These are phyloP conservation scores for Channa maculata DNA, from an alignment of 2,113 vertebrate species.

Conservation along the genomic window DNA sequence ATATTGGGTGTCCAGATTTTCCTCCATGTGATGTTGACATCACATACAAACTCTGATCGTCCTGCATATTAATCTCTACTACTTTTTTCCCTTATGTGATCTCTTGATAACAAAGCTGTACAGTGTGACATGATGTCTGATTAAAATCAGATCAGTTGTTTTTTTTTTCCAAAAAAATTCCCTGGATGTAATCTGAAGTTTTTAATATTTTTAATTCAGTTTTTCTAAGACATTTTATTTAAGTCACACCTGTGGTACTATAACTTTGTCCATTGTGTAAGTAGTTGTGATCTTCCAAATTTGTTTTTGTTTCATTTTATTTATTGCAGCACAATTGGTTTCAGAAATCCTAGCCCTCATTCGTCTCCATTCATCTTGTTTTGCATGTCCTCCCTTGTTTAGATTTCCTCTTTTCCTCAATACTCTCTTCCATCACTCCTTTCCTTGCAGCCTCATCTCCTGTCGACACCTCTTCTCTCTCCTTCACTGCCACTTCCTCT, in stretches of 20 bases:
- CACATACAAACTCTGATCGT: constrained; percentile 15
- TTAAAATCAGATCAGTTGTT: background rate
- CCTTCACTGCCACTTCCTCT: constrained; percentile 84
- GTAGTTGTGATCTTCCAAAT: constrained; percentile 21
- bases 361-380: constrained; percentile 16
- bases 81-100: constrained; percentile 22
- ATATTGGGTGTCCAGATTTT: constrained; percentile 20
- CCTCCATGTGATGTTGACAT: constrained; percentile 45
- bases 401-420: constrained; percentile 81
- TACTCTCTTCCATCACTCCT: constrained; percentile 67
- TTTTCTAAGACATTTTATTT: constrained; percentile 57
- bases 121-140: constrained; percentile 32
- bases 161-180: constrained; percentile 26
- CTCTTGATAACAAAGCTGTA: constrained; percentile 36
- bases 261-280: constrained; percentile 24
- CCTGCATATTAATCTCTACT: constrained; percentile 66
- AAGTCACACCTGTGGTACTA: constrained; percentile 42
- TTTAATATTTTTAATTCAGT: constrained; percentile 50
- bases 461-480: constrained; percentile 88
- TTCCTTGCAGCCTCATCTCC: constrained; percentile 83
- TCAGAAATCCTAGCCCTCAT: constrained; percentile 7
- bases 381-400: constrained; percentile 58
- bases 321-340: constrained; percentile 51
- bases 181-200: constrained; percentile 64
- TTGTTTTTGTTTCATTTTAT: constrained; percentile 38